These are phyloP conservation scores for Ericerus pela DNA, from an alignment of 1,140 invertebrate genomes.

Conservation along the genomic window DNA sequence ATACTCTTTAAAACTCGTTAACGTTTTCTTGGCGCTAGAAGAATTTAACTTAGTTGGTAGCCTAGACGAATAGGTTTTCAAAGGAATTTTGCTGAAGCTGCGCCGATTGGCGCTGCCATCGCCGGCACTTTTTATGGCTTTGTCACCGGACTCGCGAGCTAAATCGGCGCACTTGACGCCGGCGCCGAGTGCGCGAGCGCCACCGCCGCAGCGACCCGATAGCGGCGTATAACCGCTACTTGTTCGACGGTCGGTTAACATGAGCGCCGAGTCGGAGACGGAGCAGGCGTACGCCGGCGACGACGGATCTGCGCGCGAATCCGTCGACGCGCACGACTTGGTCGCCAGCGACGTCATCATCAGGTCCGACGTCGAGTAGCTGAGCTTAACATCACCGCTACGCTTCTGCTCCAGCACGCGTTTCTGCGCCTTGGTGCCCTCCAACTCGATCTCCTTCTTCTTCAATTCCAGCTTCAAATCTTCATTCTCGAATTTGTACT, in stretches of 20 bases:
- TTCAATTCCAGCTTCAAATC: slow-evolving; percentile 69
- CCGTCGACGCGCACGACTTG: neutral
- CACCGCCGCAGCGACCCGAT: no score
- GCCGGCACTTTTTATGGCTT: no score
- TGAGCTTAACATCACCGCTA: neutral
- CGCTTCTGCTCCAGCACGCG: slow-evolving; percentile 42
- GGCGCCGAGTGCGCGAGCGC: no score
- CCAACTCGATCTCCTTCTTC: slow-evolving; percentile 63
- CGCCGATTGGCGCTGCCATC: neutral
- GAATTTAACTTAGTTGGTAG: neutral
- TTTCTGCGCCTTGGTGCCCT: slow-evolving; percentile 57
- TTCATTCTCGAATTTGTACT: slow-evolving; percentile 57
- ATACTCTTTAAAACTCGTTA: slow-evolving; percentile 3
- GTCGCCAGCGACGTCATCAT: neutral
- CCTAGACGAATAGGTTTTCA: neutral
- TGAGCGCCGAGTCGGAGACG: neutral
- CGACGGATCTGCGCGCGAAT: neutral
- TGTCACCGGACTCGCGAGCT: no score
- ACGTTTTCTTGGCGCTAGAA: neutral
- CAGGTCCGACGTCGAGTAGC: neutral
- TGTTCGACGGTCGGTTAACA: neutral
- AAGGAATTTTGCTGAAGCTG: neutral
- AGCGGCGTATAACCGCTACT: no score
- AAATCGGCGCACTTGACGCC: no score
- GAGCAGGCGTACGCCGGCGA: neutral